A percentile compares a stretch with the other conserved stretches of the same genome.
phyloP scores from a whole-genome alignment of 2,113 vertebrate genomes.

The Piprites chloris region DNA sequence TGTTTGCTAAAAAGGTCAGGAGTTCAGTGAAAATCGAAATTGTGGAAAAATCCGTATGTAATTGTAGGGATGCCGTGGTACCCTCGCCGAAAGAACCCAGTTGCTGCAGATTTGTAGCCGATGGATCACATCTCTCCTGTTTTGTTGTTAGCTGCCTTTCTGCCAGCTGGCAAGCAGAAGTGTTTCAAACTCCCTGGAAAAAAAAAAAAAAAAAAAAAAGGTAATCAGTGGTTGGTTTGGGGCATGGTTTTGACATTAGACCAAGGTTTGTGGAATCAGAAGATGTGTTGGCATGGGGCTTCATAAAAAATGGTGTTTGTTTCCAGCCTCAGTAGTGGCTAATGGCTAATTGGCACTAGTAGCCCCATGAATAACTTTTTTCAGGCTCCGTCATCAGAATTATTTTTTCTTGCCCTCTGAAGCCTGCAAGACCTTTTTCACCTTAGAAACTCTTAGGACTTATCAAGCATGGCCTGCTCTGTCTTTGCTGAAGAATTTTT shows the following conservation, averaged over 20 bases:
- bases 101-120: neutral
- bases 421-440: neutral
- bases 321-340: neutral
- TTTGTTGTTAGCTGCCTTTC: neutral
- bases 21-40: slow-evolving; percentile 57
- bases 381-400: neutral
- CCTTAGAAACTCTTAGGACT: neutral
- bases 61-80: neutral
- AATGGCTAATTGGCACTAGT: neutral
- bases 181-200: neutral
- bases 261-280: neutral
- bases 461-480: neutral
- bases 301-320: neutral
- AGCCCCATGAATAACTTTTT: neutral
- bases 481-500: neutral
- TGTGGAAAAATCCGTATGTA: neutral
- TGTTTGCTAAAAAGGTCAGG: slow-evolving; percentile 68
- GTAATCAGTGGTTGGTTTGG: neutral
- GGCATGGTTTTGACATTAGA: neutral
- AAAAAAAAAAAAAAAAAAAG: neutral
- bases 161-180: neutral
- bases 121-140: neutral
- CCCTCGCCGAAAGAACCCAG: neutral
- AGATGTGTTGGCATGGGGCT: neutral
- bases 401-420: neutral